These are phyloP conservation scores for Turritopsis rubra DNA, from an alignment of 30 jellyfish, hydroid and myxozoan genomes.

Conservation along the genomic window DNA sequence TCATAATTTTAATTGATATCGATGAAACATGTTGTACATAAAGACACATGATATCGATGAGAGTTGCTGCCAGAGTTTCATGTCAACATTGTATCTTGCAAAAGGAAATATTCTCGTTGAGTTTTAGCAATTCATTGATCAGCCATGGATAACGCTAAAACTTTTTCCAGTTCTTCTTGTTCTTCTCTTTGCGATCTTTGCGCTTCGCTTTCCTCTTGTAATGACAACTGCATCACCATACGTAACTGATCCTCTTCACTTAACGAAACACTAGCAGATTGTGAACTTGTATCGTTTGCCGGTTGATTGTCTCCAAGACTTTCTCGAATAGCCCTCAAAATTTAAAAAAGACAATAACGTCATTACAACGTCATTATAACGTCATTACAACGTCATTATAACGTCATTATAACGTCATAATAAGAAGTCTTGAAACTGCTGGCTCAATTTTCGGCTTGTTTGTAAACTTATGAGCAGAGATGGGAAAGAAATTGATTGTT, in stretches of 20 bases:
- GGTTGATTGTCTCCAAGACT: constrained; percentile 40
- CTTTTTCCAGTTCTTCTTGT: constrained; percentile 76
- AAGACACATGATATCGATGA: too few species aligned
- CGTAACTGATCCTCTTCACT: constrained; percentile 34
- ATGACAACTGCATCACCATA: constrained; percentile 52
- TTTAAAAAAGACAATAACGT: neutral
- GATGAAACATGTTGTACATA: too few species aligned
- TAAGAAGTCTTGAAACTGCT: too few species aligned
- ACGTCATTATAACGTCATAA: neutral
- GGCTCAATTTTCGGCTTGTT: neutral
- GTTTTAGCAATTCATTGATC: constrained; percentile 61
- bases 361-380: neutral
- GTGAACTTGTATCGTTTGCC: neutral
- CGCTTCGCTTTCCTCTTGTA: constrained; percentile 31
- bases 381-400: neutral
- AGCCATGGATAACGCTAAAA: constrained; percentile 54
- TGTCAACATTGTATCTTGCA: too few species aligned
- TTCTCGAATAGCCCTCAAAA: constrained; percentile 70
- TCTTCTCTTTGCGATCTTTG: constrained; percentile 46
- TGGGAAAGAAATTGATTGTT: too few species aligned
- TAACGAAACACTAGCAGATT: neutral
- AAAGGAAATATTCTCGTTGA: too few species aligned
- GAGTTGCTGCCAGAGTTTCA: too few species aligned
- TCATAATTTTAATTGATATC: too few species aligned
- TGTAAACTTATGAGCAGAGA: neutral